Percentiles rank a stretch among this genome's conserved stretches.
Evolutionary conservation across 2,113 vertebrate genomes (phyloP).

Genomic region (Plecotus auritus): DNA sequence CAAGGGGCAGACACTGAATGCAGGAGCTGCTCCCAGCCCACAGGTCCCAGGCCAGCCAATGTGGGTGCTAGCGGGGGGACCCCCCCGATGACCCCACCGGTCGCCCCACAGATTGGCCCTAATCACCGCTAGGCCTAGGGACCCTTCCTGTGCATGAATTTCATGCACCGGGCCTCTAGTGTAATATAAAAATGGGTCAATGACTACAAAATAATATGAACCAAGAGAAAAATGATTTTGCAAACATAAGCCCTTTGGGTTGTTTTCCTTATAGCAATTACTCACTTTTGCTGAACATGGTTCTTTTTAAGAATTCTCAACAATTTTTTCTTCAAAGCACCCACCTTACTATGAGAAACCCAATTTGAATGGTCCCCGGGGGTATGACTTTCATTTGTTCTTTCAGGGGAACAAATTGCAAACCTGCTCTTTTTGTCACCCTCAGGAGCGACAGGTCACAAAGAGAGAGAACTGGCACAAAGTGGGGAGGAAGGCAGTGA

Average conservation of each 20-base stretch:
- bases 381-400: neutral
- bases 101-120: no score
- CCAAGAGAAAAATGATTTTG: neutral
- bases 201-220: neutral
- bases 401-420: neutral
- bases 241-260: neutral
- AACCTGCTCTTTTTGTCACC: neutral
- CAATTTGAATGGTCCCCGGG: neutral
- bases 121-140: no score
- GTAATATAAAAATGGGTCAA: neutral
- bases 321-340: neutral
- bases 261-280: neutral
- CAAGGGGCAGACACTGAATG: no score
- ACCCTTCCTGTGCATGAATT: no score
- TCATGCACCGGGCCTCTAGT: no score
- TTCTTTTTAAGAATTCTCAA: neutral
- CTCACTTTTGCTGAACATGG: neutral
- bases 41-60: no score
- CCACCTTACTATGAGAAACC: neutral
- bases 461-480: neutral
- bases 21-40: no score
- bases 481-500: neutral
- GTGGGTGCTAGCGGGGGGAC: no score
- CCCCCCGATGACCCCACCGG: no score
- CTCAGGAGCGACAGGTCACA: neutral